Percentiles rank a stretch among this genome's conserved stretches.
Evolutionary conservation across 2,113 vertebrate species (phyloP).

Genomic region (Hystrix cristata): DNA sequence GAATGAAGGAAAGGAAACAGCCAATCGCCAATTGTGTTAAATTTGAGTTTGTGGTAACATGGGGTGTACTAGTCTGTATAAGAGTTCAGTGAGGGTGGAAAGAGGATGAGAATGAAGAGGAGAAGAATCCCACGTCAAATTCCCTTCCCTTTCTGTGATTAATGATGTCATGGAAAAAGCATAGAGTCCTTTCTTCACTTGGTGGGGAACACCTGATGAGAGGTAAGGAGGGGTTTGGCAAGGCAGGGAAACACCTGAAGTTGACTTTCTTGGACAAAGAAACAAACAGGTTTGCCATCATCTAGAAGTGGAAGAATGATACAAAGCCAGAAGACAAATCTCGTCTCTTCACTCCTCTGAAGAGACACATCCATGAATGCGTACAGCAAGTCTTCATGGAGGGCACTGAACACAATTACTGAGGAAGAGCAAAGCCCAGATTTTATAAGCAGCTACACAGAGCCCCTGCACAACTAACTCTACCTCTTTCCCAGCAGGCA

Average conservation of each 20-base stretch:
- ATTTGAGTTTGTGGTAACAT: neutral
- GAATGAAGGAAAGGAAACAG: slow-evolving; percentile 6
- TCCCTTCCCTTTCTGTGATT: neutral
- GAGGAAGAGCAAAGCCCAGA: neutral
- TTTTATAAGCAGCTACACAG: neutral
- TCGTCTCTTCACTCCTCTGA: neutral
- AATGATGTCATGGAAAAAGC: neutral
- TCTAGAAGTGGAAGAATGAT: neutral
- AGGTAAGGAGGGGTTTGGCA: neutral
- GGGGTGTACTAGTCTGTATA: neutral
- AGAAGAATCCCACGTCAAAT: neutral
- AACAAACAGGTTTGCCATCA: neutral
- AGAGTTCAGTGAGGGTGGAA: neutral
- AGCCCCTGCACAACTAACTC: neutral
- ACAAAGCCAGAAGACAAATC: neutral
- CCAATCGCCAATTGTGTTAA: neutral
- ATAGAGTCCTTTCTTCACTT: neutral
- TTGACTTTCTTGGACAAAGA: neutral
- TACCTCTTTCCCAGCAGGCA: neutral
- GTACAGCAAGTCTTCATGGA: neutral
- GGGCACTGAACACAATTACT: neutral
- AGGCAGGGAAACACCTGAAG: neutral
- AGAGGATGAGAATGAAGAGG: neutral
- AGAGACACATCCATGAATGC: neutral
- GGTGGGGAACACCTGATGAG: neutral